Percentiles rank a stretch among this genome's conserved stretches.
Conservation (phyloP, 2,797 vertebrate species). For the Pipistrellus pipistrellus region DNA sequence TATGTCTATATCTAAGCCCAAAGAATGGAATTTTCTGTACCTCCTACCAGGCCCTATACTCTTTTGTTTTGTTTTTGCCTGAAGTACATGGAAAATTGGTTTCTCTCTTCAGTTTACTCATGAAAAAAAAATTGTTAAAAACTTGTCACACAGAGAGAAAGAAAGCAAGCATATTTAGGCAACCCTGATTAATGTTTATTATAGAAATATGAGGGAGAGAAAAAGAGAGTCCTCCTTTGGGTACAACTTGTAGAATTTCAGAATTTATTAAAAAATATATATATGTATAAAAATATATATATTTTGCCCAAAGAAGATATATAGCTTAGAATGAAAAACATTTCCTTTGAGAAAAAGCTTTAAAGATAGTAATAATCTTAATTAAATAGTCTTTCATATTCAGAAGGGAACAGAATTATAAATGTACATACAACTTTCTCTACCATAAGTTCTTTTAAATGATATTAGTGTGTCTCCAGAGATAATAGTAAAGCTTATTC, state of each 20-base stretch:
- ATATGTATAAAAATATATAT: not conserved
- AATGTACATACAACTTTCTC: slow-evolving; percentile 60
- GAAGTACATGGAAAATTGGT: not conserved
- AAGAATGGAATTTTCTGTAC: not conserved
- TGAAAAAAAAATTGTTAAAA: slow-evolving; percentile 15
- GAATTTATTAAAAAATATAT: slow-evolving; percentile 29
- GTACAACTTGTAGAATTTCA: slow-evolving; percentile 41
- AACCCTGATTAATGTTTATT: not conserved
- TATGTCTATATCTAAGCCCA: not conserved
- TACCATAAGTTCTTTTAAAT: slow-evolving; percentile 69
- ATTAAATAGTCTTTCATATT: slow-evolving; percentile 78
- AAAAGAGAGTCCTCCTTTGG: not conserved
- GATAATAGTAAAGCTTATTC: slow-evolving; percentile 69
- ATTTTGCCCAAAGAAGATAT: slow-evolving; percentile 23
- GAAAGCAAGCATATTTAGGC: not conserved
- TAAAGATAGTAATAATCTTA: slow-evolving; percentile 78
- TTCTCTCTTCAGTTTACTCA: slow-evolving; percentile 9
- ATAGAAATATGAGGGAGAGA: not conserved
- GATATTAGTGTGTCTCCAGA: slow-evolving; percentile 73
- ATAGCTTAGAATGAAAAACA: slow-evolving; percentile 62
- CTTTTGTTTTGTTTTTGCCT: not conserved
- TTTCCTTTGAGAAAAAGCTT: slow-evolving; percentile 78
- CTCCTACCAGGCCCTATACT: not conserved
- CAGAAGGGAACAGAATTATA: slow-evolving; percentile 78
- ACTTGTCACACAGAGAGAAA: not conserved